phyloP scores from a whole-genome alignment of 2,797 vertebrate species.

The Melopsittacus undulatus region DNA sequence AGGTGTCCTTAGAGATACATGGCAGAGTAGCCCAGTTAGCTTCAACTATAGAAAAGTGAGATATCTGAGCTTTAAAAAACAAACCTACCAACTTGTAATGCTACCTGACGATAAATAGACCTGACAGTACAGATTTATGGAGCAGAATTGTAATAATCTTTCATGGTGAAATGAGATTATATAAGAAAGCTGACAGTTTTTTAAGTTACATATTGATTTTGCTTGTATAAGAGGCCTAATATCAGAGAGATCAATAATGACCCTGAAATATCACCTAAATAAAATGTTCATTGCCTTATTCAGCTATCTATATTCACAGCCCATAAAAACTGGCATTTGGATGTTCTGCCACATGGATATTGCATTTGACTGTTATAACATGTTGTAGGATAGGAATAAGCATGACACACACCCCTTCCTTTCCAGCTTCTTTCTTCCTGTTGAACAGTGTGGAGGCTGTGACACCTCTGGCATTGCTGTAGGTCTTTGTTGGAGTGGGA shows the following conservation, averaged over 20 bases:
- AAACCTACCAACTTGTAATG: background rate
- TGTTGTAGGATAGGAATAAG: background rate
- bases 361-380: background rate
- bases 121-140: background rate
- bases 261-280: background rate
- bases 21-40: background rate
- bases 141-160: background rate
- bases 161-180: background rate
- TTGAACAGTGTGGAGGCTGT: constrained; percentile 70
- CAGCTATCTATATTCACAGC: background rate
- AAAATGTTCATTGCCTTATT: background rate
- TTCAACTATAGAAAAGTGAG: background rate
- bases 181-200: background rate
- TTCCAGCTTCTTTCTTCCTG: constrained; percentile 44
- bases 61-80: background rate
- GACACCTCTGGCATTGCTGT: constrained; percentile 79
- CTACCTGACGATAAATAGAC: background rate
- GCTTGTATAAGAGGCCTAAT: background rate
- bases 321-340: background rate
- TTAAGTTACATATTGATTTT: background rate
- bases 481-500: constrained; percentile 70
- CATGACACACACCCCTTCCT: background rate
- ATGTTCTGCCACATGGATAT: background rate
- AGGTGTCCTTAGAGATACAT: background rate
- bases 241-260: background rate